Percentiles rank a stretch among this genome's conserved stretches.
Evolutionary conservation across 2,797 vertebrate species (phyloP).

Genomic region (Gymnoscopelus microlampas): DNA sequence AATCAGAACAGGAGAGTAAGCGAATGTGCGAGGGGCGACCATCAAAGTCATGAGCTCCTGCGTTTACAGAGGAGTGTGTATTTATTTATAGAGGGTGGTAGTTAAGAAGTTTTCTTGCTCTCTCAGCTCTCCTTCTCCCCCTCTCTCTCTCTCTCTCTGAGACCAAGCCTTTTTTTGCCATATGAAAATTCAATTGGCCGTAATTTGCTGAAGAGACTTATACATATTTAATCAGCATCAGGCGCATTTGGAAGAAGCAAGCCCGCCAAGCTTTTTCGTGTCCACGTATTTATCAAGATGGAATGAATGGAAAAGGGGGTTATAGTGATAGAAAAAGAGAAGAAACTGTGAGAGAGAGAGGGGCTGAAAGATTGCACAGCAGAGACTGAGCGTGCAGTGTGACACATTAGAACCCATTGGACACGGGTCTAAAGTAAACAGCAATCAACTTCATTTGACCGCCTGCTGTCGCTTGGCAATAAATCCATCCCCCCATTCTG

Average conservation of each 20-base stretch:
- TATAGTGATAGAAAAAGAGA: background rate
- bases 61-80: constrained; percentile 67
- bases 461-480: constrained; percentile 36
- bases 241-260: constrained; percentile 69
- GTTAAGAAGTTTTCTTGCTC: constrained; percentile 58
- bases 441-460: constrained; percentile 57
- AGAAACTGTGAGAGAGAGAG: constrained; percentile 30
- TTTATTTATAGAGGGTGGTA: constrained; percentile 77
- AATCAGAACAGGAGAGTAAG: constrained; percentile 12
- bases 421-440: constrained; percentile 59
- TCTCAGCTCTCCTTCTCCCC: constrained; percentile 29
- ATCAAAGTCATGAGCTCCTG: constrained; percentile 65
- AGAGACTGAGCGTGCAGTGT: constrained; percentile 36
- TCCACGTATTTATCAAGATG: constrained; percentile 64
- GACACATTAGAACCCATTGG: constrained; percentile 60
- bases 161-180: constrained; percentile 63
- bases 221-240: constrained; percentile 78
- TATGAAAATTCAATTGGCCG: constrained; percentile 80
- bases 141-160: constrained; percentile 19
- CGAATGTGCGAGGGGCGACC: constrained; percentile 38
- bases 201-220: constrained; percentile 77
- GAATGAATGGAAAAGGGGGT: constrained; percentile 36
- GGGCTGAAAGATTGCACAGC: background rate
- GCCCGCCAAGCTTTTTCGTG: constrained; percentile 56
- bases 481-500: constrained; percentile 33